Evolutionary conservation across 2,797 vertebrate species (phyloP).

Genomic region (Squalus acanthias): DNA sequence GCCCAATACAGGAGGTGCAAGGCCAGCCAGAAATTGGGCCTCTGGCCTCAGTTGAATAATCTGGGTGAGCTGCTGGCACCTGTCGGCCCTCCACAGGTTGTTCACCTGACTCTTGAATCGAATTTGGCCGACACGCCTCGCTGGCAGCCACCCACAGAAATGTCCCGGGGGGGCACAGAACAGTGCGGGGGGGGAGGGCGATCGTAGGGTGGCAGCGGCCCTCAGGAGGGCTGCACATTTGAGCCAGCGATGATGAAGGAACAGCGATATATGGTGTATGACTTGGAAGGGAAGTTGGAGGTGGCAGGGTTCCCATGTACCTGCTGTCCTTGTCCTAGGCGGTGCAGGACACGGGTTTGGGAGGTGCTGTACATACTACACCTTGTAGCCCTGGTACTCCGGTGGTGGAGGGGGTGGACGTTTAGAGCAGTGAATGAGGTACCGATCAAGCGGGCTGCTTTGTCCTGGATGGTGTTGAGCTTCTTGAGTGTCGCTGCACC

Average conservation of each 20-base stretch:
- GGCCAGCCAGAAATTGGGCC: neutral
- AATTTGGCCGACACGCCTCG: neutral
- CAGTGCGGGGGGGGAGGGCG: too few relatives aligned
- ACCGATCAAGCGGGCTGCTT: neutral
- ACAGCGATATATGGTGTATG: neutral
- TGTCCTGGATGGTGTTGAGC: neutral
- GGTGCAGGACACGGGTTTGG: neutral
- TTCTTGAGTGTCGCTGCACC: neutral
- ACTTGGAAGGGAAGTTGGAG: too few relatives aligned
- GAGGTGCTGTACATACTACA: neutral
- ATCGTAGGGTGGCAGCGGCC: neutral
- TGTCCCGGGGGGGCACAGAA: too few relatives aligned
- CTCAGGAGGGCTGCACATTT: neutral
- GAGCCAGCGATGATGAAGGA: neutral
- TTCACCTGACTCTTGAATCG: neutral
- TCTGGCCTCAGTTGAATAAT: neutral
- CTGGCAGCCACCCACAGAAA: neutral
- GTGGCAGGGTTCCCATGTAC: neutral
- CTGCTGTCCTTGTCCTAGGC: neutral
- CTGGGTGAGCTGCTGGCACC: neutral
- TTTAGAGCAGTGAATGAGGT: neutral
- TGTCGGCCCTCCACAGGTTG: neutral
- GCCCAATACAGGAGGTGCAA: neutral
- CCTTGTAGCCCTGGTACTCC: neutral
- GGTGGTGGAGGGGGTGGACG: too few relatives aligned